Evolutionary conservation across 1,140 invertebrate species (phyloP).

Genomic region (Trichonephila clavipes): DNA sequence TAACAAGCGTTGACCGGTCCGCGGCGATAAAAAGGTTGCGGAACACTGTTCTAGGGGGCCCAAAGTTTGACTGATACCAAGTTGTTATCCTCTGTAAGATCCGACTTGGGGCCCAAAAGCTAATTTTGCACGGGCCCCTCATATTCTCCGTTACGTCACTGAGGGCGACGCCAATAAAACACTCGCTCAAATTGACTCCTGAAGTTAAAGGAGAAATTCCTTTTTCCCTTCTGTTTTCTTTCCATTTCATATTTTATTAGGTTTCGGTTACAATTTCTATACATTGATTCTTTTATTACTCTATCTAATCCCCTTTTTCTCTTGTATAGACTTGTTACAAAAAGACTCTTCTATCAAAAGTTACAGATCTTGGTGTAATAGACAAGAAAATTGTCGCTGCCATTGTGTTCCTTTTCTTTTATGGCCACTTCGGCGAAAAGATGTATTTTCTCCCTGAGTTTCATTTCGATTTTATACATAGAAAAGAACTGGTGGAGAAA

Average conservation of each 20-base stretch:
- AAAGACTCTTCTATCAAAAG: not conserved
- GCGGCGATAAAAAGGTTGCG: no score
- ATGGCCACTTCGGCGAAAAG: not conserved
- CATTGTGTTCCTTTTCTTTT: not conserved
- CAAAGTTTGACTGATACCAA: no score
- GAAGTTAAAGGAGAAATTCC: not conserved
- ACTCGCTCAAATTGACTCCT: not conserved
- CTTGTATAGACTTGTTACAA: not conserved
- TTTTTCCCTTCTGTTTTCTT: not conserved
- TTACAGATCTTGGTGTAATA: not conserved
- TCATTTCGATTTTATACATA: not conserved
- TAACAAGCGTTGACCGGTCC: no score
- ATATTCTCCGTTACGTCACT: no score
- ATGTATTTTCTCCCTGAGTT: constrained; percentile 1
- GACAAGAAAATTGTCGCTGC: not conserved
- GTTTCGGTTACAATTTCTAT: no score
- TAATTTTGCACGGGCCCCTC: no score
- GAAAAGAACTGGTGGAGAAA: not conserved
- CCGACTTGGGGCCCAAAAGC: no score
- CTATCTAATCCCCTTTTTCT: not conserved
- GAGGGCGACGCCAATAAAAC: no score
- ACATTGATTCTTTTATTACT: no score
- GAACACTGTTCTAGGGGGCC: no score
- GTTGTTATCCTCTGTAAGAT: no score
- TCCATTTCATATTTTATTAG: not conserved